A percentile compares a stretch with the other conserved stretches of the same genome.
phyloP scores from a whole-genome alignment of 2,113 vertebrate species.

The Puffinus mauretanicus region DNA sequence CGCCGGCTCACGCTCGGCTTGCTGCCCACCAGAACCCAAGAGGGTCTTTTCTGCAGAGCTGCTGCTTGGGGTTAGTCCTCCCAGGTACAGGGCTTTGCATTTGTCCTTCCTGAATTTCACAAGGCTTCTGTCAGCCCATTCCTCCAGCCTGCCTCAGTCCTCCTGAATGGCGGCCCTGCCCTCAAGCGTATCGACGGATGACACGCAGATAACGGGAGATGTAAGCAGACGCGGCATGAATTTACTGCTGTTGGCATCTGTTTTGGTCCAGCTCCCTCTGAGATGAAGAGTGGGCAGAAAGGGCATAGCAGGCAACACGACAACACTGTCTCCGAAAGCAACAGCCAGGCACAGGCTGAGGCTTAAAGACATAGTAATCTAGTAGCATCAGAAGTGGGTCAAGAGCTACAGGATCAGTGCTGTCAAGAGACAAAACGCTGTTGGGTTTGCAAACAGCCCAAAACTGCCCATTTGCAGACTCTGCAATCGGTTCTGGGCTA shows the following conservation, averaged over 20 bases:
- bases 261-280: background rate
- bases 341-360: background rate
- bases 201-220: background rate
- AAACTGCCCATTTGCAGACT: background rate
- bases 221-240: background rate
- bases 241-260: background rate
- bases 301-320: background rate
- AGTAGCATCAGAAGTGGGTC: background rate
- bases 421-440: fast-evolving
- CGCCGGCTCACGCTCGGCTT: fast-evolving
- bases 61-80: background rate
- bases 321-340: background rate
- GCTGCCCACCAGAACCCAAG: background rate
- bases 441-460: background rate
- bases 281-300: background rate
- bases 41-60: background rate
- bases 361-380: background rate
- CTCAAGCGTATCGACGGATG: background rate
- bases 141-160: background rate
- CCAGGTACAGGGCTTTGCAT: background rate
- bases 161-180: background rate
- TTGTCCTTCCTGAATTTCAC: background rate
- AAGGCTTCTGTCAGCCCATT: background rate
- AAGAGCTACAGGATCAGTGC: background rate
- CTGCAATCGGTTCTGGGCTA: fast-evolving